These are phyloP conservation scores for Drosophila subpulchrella DNA, from an alignment of 1,140 invertebrate genomes.

Conservation along the genomic window DNA sequence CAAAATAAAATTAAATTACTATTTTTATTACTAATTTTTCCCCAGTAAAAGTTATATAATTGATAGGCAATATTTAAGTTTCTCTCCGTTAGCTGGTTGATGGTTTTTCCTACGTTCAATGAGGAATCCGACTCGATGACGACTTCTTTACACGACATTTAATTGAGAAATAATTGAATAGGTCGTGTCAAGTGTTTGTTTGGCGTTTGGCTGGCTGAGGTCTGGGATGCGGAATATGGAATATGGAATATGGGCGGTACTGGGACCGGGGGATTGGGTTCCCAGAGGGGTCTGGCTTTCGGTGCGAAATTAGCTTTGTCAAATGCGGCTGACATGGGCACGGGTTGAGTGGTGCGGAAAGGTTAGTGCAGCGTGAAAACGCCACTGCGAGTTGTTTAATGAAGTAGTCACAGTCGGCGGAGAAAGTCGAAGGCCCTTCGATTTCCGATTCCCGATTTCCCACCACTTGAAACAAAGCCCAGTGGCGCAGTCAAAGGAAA, in stretches of 20 bases:
- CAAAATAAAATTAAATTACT: too few relatives aligned
- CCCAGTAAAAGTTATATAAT: too few relatives aligned
- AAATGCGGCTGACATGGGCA: slow-evolving; percentile 66
- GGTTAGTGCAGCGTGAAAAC: slow-evolving; percentile 37
- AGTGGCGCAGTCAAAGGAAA: slow-evolving; percentile 54
- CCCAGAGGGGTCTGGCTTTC: slow-evolving; percentile 9
- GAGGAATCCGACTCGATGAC: slow-evolving; percentile 43
- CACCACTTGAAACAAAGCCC: slow-evolving; percentile 30
- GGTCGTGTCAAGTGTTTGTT: slow-evolving; percentile 81
- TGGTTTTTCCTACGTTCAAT: slow-evolving; percentile 8
- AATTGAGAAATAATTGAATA: slow-evolving; percentile 83
- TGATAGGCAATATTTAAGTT: background rate
- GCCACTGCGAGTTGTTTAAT: slow-evolving; percentile 68
- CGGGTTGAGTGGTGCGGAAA: slow-evolving; percentile 18
- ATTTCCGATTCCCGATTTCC: background rate
- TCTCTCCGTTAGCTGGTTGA: slow-evolving; percentile 13
- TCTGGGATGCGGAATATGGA: slow-evolving; percentile 12
- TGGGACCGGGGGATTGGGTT: background rate
- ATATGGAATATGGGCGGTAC: background rate
- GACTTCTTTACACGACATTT: slow-evolving; percentile 79
- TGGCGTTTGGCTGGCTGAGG: slow-evolving; percentile 61
- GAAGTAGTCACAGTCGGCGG: slow-evolving; percentile 79
- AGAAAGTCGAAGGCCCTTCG: slow-evolving; percentile 58
- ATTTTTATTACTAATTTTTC: too few relatives aligned
- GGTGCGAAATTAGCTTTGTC: slow-evolving; percentile 79